phyloP scores from a whole-genome alignment of 1,140 invertebrate species.

The Dreissena rostriformis region DNA sequence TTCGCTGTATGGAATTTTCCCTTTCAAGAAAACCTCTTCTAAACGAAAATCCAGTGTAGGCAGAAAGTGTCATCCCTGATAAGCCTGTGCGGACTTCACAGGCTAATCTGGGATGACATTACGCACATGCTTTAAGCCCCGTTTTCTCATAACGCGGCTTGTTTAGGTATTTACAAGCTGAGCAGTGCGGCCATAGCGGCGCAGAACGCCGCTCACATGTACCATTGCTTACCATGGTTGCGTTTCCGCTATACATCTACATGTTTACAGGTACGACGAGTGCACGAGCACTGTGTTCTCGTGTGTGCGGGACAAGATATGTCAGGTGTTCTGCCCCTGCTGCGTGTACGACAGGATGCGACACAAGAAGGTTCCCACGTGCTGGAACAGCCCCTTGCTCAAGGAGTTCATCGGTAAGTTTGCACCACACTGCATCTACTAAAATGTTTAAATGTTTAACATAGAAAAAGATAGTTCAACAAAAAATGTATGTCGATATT shows the following conservation, averaged over 20 bases:
- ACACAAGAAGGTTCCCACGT: slow-evolving; percentile 15
- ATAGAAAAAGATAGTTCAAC: too few relatives aligned
- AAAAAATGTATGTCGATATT: too few relatives aligned
- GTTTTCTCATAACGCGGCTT: neutral
- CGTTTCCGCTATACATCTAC: neutral
- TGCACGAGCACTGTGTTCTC: slow-evolving; percentile 49
- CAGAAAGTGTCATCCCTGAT: too few relatives aligned
- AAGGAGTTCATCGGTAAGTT: slow-evolving; percentile 67
- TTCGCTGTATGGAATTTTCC: too few relatives aligned
- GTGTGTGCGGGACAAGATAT: slow-evolving; percentile 54
- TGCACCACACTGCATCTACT: too few relatives aligned
- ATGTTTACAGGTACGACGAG: slow-evolving; percentile 56
- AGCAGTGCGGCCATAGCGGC: neutral
- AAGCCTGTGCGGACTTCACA: too few relatives aligned
- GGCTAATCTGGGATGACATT: too few relatives aligned
- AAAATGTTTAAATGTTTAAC: too few relatives aligned
- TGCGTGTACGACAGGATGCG: slow-evolving; percentile 62
- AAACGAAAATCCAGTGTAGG: too few relatives aligned
- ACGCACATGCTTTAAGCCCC: too few relatives aligned
- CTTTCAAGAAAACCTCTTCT: too few relatives aligned
- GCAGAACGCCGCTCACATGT: neutral
- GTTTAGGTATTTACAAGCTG: neutral
- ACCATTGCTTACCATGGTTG: neutral
- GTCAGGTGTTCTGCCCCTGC: slow-evolving; percentile 69
- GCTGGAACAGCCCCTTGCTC: slow-evolving; percentile 58